phyloP scores from a whole-genome alignment of 2,797 vertebrate genomes.

The Cygnus olor region DNA sequence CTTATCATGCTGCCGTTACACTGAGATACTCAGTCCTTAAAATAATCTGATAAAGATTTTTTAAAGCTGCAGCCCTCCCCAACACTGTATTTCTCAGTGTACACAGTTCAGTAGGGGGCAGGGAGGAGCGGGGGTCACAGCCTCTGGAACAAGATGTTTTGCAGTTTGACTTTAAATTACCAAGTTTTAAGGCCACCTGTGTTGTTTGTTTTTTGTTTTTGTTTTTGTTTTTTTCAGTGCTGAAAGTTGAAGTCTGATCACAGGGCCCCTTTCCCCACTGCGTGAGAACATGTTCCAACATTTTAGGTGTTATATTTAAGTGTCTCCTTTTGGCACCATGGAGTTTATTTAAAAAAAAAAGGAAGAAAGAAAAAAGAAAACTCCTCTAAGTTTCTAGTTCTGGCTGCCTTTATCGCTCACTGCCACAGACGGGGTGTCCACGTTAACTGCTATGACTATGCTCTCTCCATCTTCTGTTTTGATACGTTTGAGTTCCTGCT shows the following conservation, averaged over 20 bases:
- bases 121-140: conserved; percentile 73
- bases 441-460: conserved; percentile 79
- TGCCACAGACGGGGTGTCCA: conserved; percentile 79
- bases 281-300: conserved; percentile 78
- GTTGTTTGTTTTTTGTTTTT: conserved; percentile 53
- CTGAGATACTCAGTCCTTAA: conserved; percentile 69
- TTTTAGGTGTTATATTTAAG: conserved; percentile 78
- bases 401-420: conserved; percentile 81
- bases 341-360: conserved; percentile 67
- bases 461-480: conserved; percentile 84
- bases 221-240: conserved; percentile 75
- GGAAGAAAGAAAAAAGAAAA: background rate
- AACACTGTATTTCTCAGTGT: conserved; percentile 63
- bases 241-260: conserved; percentile 82
- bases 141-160: conserved; percentile 73
- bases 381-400: conserved; percentile 81
- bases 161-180: conserved; percentile 73
- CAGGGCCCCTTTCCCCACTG: conserved; percentile 80
- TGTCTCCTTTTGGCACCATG: conserved; percentile 92
- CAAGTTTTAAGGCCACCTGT: conserved; percentile 89
- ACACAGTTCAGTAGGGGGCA: conserved; percentile 75
- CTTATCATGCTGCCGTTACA: conserved; percentile 78
- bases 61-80: conserved; percentile 70
- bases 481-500: conserved; percentile 88
- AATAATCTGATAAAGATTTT: conserved; percentile 55